Percentiles rank a stretch among this genome's conserved stretches.
These are phyloP conservation scores for Acleris sparsana DNA, from an alignment of 2,888 invertebrate species.

Conservation along the genomic window DNA sequence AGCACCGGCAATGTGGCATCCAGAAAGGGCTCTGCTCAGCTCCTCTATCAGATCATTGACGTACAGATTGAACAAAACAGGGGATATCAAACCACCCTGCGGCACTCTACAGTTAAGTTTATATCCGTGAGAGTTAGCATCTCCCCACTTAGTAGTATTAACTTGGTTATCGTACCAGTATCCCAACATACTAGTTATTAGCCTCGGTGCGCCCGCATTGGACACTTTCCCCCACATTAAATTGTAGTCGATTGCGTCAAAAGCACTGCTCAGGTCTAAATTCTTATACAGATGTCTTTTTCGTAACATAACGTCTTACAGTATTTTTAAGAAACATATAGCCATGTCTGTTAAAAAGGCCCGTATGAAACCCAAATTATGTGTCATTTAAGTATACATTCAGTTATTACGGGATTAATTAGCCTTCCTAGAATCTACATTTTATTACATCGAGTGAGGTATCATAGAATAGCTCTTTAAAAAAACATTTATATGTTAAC, in stretches of 20 bases:
- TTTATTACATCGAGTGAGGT: no score
- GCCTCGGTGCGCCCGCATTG: conserved; percentile 12
- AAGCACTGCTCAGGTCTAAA: no score
- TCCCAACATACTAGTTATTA: neutral
- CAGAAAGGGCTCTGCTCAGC: neutral
- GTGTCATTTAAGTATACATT: conserved; percentile 8
- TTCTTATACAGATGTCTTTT: conserved; percentile 16
- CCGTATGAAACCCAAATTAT: conserved; percentile 15
- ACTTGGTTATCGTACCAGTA: conserved; percentile 9
- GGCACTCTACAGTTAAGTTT: conserved; percentile 23
- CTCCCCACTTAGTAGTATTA: neutral
- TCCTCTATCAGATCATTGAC: conserved; percentile 6
- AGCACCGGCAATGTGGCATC: conserved; percentile 9
- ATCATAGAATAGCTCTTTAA: no score
- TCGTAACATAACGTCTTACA: conserved; percentile 15
- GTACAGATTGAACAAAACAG: conserved; percentile 11
- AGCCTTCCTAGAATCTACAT: neutral
- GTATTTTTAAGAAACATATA: conserved; percentile 2
- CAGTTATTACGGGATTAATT: neutral
- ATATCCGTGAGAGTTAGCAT: conserved; percentile 10
- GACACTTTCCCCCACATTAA: neutral
- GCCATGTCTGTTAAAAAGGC: conserved; percentile 7
- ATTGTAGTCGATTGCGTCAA: no score
- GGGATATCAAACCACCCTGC: conserved; percentile 26
- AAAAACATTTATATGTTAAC: no score